Percentiles rank a stretch among this genome's conserved stretches.
These are phyloP conservation scores for Oscheius sp. DNA, from an alignment of 2,888 invertebrate species.

Conservation along the genomic window DNA sequence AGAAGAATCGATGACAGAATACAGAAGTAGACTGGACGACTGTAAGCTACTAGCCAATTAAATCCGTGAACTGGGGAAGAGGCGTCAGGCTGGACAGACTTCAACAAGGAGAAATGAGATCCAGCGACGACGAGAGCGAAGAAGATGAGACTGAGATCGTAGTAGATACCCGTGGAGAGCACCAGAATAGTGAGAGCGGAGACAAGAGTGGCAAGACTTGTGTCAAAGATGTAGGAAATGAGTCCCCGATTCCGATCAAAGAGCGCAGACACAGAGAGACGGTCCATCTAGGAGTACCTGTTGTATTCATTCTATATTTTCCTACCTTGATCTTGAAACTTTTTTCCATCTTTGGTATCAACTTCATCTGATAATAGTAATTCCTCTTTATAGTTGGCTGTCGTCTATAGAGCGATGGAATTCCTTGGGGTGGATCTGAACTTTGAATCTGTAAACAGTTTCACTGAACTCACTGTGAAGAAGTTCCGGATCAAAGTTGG, in stretches of 20 bases:
- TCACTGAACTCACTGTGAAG: too few relatives aligned
- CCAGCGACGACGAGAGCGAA: slow-evolving; percentile 98
- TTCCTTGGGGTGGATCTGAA: neutral
- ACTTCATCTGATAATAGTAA: slow-evolving; percentile 68
- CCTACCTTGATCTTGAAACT: slow-evolving; percentile 63
- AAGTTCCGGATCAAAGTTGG: too few relatives aligned
- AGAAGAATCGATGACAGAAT: slow-evolving; percentile 80
- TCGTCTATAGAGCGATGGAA: slow-evolving; percentile 10
- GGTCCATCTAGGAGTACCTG: slow-evolving; percentile 83
- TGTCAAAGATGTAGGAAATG: slow-evolving; percentile 85
- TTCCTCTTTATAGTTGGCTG: slow-evolving; percentile 52
- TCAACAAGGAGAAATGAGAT: slow-evolving; percentile 82
- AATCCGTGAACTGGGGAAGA: slow-evolving; percentile 91
- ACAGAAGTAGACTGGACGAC: slow-evolving; percentile 86
- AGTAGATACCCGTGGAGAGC: slow-evolving; percentile 82
- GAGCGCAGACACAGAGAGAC: slow-evolving; percentile 89
- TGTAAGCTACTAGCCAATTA: slow-evolving; percentile 75
- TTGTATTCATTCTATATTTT: neutral
- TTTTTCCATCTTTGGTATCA: slow-evolving; percentile 62
- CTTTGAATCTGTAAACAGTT: too few relatives aligned
- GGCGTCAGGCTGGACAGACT: slow-evolving; percentile 97
- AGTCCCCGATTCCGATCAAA: slow-evolving; percentile 89
- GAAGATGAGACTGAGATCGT: slow-evolving; percentile 90
- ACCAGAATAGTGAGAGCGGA: slow-evolving; percentile 79
- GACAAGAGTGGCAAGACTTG: slow-evolving; percentile 86